Conservation (phyloP, 2,113 vertebrate species). For the Clupea harengus region DNA sequence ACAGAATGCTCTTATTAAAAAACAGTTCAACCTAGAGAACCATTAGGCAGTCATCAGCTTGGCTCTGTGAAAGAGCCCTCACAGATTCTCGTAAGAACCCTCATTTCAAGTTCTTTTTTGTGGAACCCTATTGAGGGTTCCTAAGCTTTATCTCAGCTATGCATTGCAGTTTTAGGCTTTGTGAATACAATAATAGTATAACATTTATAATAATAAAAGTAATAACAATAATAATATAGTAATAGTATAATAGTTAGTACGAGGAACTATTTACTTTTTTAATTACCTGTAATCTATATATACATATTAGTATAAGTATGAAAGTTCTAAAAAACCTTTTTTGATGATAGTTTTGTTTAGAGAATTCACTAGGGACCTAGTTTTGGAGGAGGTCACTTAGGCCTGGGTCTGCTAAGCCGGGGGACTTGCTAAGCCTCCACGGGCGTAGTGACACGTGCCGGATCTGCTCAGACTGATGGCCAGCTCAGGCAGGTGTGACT, state of each 20-base stretch:
- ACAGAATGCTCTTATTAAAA: conserved; percentile 21
- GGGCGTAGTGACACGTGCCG: neutral
- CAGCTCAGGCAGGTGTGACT: neutral
- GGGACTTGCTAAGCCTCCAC: neutral
- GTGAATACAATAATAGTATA: neutral
- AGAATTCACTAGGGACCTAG: neutral
- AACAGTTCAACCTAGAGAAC: conserved; percentile 3
- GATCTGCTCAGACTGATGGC: neutral
- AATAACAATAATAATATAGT: neutral
- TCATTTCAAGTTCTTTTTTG: neutral
- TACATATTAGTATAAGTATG: neutral
- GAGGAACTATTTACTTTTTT: neutral
- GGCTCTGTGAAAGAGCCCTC: conserved; percentile 4
- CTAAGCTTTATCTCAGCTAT: neutral
- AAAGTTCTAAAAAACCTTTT: neutral
- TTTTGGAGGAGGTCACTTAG: neutral
- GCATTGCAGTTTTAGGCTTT: neutral
- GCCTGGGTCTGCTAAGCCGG: neutral
- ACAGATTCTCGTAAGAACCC: neutral
- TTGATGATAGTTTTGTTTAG: neutral
- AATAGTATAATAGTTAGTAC: neutral
- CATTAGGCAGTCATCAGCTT: conserved; percentile 21
- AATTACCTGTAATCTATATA: neutral
- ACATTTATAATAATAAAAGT: neutral
- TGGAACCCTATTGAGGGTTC: neutral